Percentiles rank a stretch among this genome's conserved stretches.
Conservation (phyloP, 2,888 invertebrate species). For the Tanypteryx hageni region DNA sequence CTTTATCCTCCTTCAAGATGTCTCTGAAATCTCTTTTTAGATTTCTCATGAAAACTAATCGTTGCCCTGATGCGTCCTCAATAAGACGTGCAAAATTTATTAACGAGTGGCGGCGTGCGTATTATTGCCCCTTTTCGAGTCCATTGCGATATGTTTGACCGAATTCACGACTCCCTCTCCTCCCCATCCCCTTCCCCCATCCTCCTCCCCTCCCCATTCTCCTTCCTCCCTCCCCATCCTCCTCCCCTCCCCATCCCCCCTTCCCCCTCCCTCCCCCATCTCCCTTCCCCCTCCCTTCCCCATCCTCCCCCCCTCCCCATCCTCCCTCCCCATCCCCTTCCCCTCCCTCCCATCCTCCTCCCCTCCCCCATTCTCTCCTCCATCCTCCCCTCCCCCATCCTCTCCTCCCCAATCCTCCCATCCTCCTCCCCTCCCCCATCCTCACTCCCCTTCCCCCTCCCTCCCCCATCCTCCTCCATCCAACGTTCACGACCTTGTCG, state of each 20-base stretch:
- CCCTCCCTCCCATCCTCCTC: neutral
- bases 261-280: neutral
- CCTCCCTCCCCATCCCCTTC: neutral
- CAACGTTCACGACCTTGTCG: slow-evolving; percentile 25
- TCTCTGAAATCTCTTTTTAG: too few relatives aligned
- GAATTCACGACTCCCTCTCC: neutral
- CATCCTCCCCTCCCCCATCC: neutral
- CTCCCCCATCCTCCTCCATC: neutral
- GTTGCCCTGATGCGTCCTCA: neutral
- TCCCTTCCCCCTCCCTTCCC: neutral
- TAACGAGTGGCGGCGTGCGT: slow-evolving; percentile 5
- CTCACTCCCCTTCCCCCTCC: neutral
- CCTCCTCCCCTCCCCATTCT: neutral
- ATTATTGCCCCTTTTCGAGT: neutral
- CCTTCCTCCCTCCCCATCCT: neutral
- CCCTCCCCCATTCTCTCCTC: neutral
- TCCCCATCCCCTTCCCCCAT: too few relatives aligned
- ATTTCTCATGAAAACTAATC: too few relatives aligned
- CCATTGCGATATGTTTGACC: neutral
- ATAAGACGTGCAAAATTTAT: neutral
- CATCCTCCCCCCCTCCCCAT: neutral
- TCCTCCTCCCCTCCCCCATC: neutral
- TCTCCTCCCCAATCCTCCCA: neutral
- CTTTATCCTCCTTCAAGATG: too few relatives aligned
- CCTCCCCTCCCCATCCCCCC: neutral